Evolutionary conservation across 2,888 invertebrate genomes (phyloP), one percentile per base, ranked within the genome.

Genomic region (Hyles lineata): DNA sequence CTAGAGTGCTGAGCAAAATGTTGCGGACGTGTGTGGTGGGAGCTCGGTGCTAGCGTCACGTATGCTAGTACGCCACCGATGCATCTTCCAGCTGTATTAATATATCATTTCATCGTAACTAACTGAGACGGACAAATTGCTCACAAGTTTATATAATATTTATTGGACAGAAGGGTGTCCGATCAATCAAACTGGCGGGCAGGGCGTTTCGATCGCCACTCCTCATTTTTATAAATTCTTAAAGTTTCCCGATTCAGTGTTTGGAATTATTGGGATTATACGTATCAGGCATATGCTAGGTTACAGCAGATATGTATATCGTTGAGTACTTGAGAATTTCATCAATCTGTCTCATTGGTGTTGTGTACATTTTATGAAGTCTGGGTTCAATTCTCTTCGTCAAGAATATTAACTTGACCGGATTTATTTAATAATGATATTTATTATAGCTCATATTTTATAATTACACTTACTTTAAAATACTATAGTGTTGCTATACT

Each of bases 71-170:
- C 11, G 19, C 60, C 61, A 32, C 70, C 70, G 84, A 90, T 91
- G 85, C 86, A 86, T 85, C 85, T 86, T 85, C 80, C 78, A 79
- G 76, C 85, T 77, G 83, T 85, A 88, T 90, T 89, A 90, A 93
- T 93, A 91, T 90, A 92, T 90, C 90, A 92, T 91, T 88, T 91
- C 86, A 85, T 87, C 88, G 86, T 86, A 90, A 89, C 88, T 90
- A 88, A 92, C 86, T 85, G 86, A 87, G 87, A 89, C 90, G 80
- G 90, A 92, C 88, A 90, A 91, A 91, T 92, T 90, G 91, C 89
- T 85, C 82, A 84, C 87, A 86, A 88, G 80, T 88, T 87, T 89
- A 92, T 93, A 88, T 89, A 92, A 88, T 93, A 93, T 93, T 93
- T 93, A 93, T 93, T 89, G 90, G 85, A 85, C 76, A 80, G 85